Conservation (phyloP, 2,797 vertebrate species). For the Protosalanx chinensis region DNA sequence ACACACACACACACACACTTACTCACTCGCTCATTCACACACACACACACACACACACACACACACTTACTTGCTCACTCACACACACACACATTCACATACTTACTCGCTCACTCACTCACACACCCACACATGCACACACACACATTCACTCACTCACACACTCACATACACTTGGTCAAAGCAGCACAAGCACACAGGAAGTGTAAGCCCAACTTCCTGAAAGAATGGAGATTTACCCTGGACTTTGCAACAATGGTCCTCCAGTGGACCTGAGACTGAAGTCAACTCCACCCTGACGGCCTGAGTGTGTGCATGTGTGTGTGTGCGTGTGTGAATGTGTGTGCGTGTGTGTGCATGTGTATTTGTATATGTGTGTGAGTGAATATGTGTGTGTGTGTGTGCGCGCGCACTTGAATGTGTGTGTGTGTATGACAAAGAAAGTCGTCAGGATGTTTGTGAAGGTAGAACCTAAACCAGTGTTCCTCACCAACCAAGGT, state of each 20-base stretch:
- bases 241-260: no score
- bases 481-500: neutral
- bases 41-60: neutral
- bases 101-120: no score
- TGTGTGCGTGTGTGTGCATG: neutral
- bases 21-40: no score
- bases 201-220: no score
- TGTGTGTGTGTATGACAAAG: neutral
- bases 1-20: no score
- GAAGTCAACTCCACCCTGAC: neutral
- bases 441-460: neutral
- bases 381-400: slow-evolving; percentile 4
- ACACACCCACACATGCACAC: no score
- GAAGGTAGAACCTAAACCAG: neutral
- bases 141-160: neutral
- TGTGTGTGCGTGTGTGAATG: slow-evolving; percentile 3
- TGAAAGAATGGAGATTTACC: no score
- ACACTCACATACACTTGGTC: slow-evolving; percentile 7
- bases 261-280: neutral
- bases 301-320: no score
- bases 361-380: slow-evolving; percentile 14
- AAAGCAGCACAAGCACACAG: slow-evolving; percentile 23
- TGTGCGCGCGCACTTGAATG: neutral
- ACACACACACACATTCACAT: no score
- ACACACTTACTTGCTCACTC: neutral